phyloP scores from a whole-genome alignment of 2,797 vertebrate genomes.

The Notamacropus eugenii region DNA sequence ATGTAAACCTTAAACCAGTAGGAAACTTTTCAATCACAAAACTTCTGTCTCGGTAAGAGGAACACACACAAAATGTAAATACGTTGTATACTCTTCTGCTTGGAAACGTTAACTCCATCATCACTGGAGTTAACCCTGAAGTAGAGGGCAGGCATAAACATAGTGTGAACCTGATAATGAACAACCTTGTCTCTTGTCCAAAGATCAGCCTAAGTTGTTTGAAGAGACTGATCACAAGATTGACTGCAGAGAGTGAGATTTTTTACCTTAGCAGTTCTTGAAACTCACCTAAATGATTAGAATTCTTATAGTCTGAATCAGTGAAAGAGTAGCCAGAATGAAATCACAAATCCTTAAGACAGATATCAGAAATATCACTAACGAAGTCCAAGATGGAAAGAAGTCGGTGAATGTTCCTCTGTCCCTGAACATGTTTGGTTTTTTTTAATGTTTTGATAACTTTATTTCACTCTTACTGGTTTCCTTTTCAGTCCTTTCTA shows the following conservation, averaged over 20 bases:
- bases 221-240: background rate
- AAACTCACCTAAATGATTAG: background rate
- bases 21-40: background rate
- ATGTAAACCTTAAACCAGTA: background rate
- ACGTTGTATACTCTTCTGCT: background rate
- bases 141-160: background rate
- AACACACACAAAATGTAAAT: background rate
- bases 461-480: background rate
- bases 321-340: no score
- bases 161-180: background rate
- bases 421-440: background rate
- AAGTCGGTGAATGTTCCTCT: background rate
- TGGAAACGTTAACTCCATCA: background rate
- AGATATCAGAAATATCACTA: background rate
- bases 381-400: background rate
- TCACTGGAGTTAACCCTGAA: background rate
- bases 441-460: no score
- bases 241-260: background rate
- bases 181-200: background rate
- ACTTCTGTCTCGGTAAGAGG: background rate
- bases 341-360: background rate
- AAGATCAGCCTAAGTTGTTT: background rate
- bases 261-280: background rate
- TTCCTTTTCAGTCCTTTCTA: background rate
- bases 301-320: background rate